A percentile compares a stretch with the other conserved stretches of the same genome.
These are phyloP conservation scores for Oeneis ivallda DNA, from an alignment of 2,888 invertebrate genomes.

Conservation along the genomic window DNA sequence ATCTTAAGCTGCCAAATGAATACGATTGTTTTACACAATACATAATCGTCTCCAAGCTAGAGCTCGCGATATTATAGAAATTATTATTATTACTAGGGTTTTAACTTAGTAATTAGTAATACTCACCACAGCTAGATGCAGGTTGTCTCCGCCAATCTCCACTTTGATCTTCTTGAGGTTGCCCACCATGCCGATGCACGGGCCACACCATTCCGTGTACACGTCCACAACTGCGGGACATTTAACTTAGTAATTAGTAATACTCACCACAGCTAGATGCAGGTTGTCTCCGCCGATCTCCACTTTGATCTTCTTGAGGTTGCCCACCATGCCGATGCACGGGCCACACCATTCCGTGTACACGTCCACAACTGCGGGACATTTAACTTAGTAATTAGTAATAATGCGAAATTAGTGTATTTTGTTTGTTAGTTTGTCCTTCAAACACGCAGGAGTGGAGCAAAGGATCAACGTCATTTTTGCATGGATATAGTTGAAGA, in stretches of 20 bases:
- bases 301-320: slow-evolving; percentile 91
- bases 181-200: slow-evolving; percentile 92
- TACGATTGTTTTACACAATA: no score
- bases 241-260: background rate
- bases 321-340: slow-evolving; percentile 91
- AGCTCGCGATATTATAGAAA: no score
- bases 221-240: slow-evolving; percentile 87
- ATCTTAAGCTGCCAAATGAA: no score
- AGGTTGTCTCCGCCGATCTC: slow-evolving; percentile 93
- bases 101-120: background rate
- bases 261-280: slow-evolving; percentile 87
- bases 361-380: slow-evolving; percentile 90
- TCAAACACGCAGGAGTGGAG: no score
- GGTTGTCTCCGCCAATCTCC: slow-evolving; percentile 91
- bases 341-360: slow-evolving; percentile 97
- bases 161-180: slow-evolving; percentile 92
- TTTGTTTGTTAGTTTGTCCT: no score
- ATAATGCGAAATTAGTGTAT: no score
- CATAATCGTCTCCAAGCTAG: no score
- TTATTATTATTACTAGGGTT: no score
- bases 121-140: slow-evolving; percentile 89
- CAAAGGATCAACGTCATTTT: no score
- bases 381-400: no score
- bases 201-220: slow-evolving; percentile 96
- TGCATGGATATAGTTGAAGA: no score